Evolutionary conservation across 2,888 invertebrate genomes (phyloP).

Genomic region (Malachius bipustulatus): DNA sequence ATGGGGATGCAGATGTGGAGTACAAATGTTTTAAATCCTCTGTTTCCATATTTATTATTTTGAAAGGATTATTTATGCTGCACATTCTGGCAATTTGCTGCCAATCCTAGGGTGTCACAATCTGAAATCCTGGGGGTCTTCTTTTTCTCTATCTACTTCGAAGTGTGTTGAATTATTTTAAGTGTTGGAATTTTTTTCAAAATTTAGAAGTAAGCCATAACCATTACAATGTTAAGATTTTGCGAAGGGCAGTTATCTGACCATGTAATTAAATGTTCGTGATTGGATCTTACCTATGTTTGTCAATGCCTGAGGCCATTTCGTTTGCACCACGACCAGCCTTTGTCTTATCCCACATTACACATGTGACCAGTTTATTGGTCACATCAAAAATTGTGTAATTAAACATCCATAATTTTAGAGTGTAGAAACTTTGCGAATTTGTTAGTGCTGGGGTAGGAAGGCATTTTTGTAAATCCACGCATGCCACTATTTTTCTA

Average conservation of each 20-base stretch:
- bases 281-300: conserved; percentile 1
- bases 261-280: conserved; percentile 3
- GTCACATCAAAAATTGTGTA: conserved; percentile 1
- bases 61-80: conserved; percentile 1
- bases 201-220: background rate
- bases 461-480: conserved; percentile 1
- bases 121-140: conserved; percentile 1
- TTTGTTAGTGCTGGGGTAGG: conserved; percentile 1
- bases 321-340: conserved; percentile 2
- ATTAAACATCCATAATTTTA: background rate
- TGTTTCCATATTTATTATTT: conserved; percentile 1
- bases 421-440: conserved; percentile 2
- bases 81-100: conserved; percentile 2
- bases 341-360: conserved; percentile 3
- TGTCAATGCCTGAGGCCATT: conserved; percentile 2
- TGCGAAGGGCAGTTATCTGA: conserved; percentile 2
- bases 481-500: conserved; percentile 1
- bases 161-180: conserved; percentile 1
- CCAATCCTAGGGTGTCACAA: conserved; percentile 3
- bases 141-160: background rate
- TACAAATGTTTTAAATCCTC: conserved; percentile 1
- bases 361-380: conserved; percentile 3
- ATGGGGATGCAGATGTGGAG: background rate
- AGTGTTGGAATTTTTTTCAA: conserved; percentile 1
- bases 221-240: conserved; percentile 1